A percentile compares a stretch with the other conserved stretches of the same genome.
Evolutionary conservation across 1,140 invertebrate species (phyloP).

Genomic region (Nixonia krombeini): DNA sequence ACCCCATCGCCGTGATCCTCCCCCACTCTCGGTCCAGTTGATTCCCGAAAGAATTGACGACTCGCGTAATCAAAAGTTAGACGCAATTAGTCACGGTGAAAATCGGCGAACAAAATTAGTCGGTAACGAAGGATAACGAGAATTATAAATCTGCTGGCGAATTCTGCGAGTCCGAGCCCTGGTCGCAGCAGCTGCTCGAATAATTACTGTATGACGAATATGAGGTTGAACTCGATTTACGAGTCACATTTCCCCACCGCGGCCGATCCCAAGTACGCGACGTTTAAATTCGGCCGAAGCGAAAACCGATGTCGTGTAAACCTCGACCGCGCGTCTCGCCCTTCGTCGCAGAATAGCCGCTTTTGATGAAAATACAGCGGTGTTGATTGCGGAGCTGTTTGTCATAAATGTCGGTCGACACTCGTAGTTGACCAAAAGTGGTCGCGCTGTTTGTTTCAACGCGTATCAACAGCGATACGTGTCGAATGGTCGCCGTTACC

Average conservation of each 20-base stretch:
- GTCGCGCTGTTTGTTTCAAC: not conserved
- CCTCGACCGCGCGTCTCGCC: not conserved
- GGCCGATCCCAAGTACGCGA: not conserved
- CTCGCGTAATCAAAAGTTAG: not conserved
- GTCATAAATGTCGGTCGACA: not conserved
- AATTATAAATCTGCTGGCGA: constrained; percentile 47
- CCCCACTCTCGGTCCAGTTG: too few relatives aligned
- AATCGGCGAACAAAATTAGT: constrained; percentile 26
- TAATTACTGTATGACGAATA: constrained; percentile 52
- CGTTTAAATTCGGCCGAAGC: constrained; percentile 4
- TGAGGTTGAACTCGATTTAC: constrained; percentile 57
- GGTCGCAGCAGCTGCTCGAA: constrained; percentile 44
- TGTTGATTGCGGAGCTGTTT: not conserved
- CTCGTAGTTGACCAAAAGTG: not conserved
- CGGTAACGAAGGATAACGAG: constrained; percentile 41
- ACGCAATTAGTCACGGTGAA: constrained; percentile 4
- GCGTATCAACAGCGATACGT: not conserved
- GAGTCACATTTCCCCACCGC: constrained; percentile 10
- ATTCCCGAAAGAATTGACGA: constrained; percentile 4
- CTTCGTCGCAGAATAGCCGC: not conserved
- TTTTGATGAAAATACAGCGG: not conserved
- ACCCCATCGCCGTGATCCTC: too few relatives aligned
- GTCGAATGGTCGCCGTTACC: not conserved
- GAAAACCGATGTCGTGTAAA: constrained; percentile 12
- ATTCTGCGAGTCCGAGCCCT: constrained; percentile 48